Base-by-base conservation (phyloP, 2,113 vertebrate genomes). In the Actinemys pallida region DNA sequence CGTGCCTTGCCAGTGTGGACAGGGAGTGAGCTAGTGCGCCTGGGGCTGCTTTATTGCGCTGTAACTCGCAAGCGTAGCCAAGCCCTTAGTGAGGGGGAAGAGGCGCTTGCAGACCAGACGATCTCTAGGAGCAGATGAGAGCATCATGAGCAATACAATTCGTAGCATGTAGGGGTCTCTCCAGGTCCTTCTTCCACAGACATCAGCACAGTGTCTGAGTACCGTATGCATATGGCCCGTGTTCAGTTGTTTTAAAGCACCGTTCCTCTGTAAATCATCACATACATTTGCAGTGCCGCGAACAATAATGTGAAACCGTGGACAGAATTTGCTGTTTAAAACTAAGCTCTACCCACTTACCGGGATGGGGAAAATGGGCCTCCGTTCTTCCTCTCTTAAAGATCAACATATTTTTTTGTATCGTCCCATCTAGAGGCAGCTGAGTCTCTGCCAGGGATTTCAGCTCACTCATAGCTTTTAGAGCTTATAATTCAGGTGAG, bases 361-460 rank as follows among this genome's bases (percentile, higher is more conserved):
- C 54, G 81, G 84, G 39, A 81, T 92, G 59, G 94, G 92, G 97
- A 85, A 75, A 95, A 96, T 93, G 93, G 95, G 93, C 93, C 35
- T 97, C 94, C 95, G 83, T 92, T 50, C 53, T 94, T 94, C 81
- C 81, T 95, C 29, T 65, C 13, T 65, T 31, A 16, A 65, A 35
- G 16, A 65, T n/a, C 62, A 35, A 31, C 7, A n/a, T 17, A 8
- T 35, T 62, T 65, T 65, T 65, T 65, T 35, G 14, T 17, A 8
- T 35, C 14, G 14, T 13, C 31, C 31, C 31, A 65, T n/a, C 31
- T 35, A 35, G 62, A 65, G 31, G 31, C 62, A 14, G 31, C 62
- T 65, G 62, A 65, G 8, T 65, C 57, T 96, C 94, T 97, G 84
- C 90, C 92, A 92, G 94, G 90, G 89, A 96, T 92, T 96, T 83